Evolutionary conservation across 2,888 invertebrate species (phyloP).

Genomic region (Chalcis sispes): DNA sequence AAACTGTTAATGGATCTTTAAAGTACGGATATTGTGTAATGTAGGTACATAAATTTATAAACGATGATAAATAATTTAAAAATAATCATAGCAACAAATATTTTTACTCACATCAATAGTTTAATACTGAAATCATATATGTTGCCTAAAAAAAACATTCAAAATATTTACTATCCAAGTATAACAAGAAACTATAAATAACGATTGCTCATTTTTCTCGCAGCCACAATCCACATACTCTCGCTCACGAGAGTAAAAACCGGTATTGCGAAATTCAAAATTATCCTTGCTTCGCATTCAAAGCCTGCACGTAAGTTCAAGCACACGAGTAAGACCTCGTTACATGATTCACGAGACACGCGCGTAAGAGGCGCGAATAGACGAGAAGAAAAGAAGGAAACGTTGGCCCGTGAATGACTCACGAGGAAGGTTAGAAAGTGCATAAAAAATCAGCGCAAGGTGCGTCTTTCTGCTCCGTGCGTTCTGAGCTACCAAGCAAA

Average conservation of each 20-base stretch:
- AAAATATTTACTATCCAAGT: no score
- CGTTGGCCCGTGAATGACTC: slow-evolving; percentile 28
- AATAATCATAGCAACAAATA: no score
- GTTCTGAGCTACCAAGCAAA: no score
- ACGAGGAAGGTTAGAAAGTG: slow-evolving; percentile 40
- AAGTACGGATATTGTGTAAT: no score
- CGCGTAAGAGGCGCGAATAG: no score
- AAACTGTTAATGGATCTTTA: no score
- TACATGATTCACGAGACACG: slow-evolving; percentile 37
- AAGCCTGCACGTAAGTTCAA: not conserved
- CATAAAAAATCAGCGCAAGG: not conserved
- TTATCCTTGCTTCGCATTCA: not conserved
- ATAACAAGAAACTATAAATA: no score
- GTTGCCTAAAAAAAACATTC: no score
- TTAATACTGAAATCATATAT: no score
- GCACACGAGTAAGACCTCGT: not conserved
- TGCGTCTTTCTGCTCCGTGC: not conserved
- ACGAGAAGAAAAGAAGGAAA: slow-evolving; percentile 37
- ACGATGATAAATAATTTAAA: no score
- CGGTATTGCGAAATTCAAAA: slow-evolving; percentile 25
- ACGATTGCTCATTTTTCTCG: not conserved
- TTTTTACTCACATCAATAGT: no score
- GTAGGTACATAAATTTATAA: no score
- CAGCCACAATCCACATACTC: slow-evolving; percentile 8
- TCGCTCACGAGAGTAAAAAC: not conserved